These are phyloP conservation scores for Pangasianodon gigas DNA, from an alignment of 2,113 vertebrate genomes.

Conservation along the genomic window DNA sequence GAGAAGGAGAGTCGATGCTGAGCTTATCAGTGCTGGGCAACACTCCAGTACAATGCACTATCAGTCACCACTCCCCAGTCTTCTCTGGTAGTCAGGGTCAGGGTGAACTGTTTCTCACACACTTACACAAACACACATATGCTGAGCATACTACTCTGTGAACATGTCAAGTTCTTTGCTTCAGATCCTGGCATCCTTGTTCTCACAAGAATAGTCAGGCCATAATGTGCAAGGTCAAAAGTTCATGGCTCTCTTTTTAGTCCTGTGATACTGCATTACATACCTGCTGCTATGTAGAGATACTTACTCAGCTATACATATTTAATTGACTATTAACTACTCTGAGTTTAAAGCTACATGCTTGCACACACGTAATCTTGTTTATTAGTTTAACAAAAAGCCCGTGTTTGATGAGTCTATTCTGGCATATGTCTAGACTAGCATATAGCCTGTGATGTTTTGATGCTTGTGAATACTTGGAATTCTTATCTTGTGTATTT, in stretches of 20 bases:
- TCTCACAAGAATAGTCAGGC: constrained; percentile 29
- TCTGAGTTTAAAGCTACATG: background rate
- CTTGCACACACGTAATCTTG: background rate
- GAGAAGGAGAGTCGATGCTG: constrained; percentile 26
- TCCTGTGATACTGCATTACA: background rate
- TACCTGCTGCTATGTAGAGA: background rate
- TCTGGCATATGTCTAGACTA: background rate
- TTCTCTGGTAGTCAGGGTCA: constrained; percentile 50
- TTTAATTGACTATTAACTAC: background rate
- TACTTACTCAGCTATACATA: background rate
- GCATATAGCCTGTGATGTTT: background rate
- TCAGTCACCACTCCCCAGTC: constrained; percentile 56
- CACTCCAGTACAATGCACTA: constrained; percentile 48
- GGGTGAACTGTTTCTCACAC: constrained; percentile 50
- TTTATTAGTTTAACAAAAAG: background rate
- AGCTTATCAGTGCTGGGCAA: constrained; percentile 51
- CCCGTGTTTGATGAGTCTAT: background rate
- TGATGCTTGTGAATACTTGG: constrained; percentile 6
- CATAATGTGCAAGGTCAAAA: constrained; percentile 31
- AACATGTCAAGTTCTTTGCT: constrained; percentile 27
- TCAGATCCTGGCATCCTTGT: constrained; percentile 3
- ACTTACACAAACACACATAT: constrained; percentile 24
- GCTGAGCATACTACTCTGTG: background rate
- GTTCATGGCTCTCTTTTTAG: constrained; percentile 11
- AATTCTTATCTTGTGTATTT: constrained; percentile 36